Conservation (phyloP, 1,140 invertebrate species). For the Mya arenaria region DNA sequence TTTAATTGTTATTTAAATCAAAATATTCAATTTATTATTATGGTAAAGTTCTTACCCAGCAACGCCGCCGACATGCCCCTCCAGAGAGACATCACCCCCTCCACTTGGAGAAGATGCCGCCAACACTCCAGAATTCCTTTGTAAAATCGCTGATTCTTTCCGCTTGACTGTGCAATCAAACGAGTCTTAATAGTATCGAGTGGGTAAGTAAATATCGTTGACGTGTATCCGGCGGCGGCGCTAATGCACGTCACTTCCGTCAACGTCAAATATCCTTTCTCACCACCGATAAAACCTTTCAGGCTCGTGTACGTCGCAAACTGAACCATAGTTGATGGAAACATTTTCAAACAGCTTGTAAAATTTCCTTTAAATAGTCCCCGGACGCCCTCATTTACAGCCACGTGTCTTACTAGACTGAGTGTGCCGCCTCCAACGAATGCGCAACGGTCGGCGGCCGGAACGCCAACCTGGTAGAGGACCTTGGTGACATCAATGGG, state of each 20-base stretch:
- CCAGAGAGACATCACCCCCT: slow-evolving; percentile 14
- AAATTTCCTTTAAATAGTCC: slow-evolving; percentile 34
- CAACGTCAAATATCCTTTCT: slow-evolving; percentile 5
- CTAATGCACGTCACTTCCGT: neutral
- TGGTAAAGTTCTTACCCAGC: slow-evolving; percentile 24
- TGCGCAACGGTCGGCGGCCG: neutral
- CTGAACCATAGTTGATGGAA: slow-evolving; percentile 16
- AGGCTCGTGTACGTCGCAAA: neutral
- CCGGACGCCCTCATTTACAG: neutral
- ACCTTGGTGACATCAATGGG: slow-evolving; percentile 40
- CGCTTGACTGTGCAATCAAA: slow-evolving; percentile 1
- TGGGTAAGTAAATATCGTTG: slow-evolving; percentile 34
- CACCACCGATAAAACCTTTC: neutral
- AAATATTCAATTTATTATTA: too few relatives aligned
- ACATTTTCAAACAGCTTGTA: slow-evolving; percentile 9
- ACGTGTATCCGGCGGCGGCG: slow-evolving; percentile 21
- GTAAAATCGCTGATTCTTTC: neutral
- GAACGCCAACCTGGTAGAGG: slow-evolving; percentile 22
- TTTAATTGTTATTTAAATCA: too few relatives aligned
- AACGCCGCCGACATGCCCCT: slow-evolving; percentile 15
- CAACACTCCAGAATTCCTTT: slow-evolving; percentile 11
- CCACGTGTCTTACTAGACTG: neutral
- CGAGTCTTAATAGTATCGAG: slow-evolving; percentile 41
- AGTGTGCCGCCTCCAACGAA: neutral
- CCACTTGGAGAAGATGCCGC: neutral